These are phyloP conservation scores for Spizaetus ornatus DNA, from an alignment of 2,113 vertebrate species.

Conservation along the genomic window DNA sequence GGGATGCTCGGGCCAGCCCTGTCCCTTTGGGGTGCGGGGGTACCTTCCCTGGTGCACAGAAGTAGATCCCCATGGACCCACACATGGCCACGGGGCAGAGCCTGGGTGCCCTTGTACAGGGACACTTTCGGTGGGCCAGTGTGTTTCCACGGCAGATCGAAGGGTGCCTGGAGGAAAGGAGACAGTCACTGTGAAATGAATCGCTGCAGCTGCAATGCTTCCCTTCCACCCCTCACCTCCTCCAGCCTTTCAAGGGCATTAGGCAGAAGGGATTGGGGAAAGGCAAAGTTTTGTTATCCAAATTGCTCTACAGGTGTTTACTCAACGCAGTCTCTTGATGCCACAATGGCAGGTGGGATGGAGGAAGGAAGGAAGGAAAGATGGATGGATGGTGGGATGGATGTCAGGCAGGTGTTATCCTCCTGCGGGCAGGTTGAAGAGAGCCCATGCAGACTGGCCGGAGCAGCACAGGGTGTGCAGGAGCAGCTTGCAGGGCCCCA, in stretches of 20 bases:
- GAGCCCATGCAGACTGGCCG: accelerated
- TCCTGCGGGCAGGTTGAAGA: background rate
- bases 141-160: accelerated
- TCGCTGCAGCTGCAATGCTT: background rate
- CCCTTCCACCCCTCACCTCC: background rate
- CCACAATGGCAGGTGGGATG: background rate
- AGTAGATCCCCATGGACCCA: background rate
- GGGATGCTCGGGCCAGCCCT: background rate
- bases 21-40: background rate
- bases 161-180: background rate
- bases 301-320: background rate
- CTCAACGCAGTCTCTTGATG: too few relatives aligned
- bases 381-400: background rate
- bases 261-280: background rate
- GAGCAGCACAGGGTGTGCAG: background rate
- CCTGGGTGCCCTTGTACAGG: background rate
- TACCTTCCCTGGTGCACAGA: background rate
- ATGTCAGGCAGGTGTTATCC: background rate
- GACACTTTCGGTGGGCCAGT: background rate
- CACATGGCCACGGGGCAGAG: background rate
- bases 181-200: background rate
- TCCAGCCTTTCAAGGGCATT: background rate
- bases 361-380: background rate
- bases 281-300: background rate
- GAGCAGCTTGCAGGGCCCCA: background rate